A percentile compares a stretch with the other conserved stretches of the same genome.
Evolutionary conservation across 2,888 invertebrate genomes (phyloP).

Genomic region (Dermolepida albohirtum): DNA sequence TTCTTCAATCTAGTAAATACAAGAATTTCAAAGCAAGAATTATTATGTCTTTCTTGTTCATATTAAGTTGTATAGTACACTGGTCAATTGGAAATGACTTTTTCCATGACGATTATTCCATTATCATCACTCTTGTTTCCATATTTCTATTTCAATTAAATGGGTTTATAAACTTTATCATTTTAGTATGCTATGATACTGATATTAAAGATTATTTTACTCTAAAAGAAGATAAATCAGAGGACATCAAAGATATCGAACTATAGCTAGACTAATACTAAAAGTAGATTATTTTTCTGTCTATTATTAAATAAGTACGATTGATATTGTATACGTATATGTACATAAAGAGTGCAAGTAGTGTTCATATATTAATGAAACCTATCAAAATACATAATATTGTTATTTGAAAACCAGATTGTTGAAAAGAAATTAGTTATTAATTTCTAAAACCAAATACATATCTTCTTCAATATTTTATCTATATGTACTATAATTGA

Average conservation of each 20-base stretch:
- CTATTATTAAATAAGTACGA: too few relatives aligned
- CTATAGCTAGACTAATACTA: too few relatives aligned
- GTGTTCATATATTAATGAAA: too few relatives aligned
- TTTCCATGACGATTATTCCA: conserved; percentile 1
- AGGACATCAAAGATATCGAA: conserved; percentile 6
- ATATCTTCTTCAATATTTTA: too few relatives aligned
- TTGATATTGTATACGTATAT: too few relatives aligned
- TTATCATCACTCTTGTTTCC: conserved; percentile 5
- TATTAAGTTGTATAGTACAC: background rate
- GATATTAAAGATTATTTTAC: conserved; percentile 23
- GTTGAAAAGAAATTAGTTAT: too few relatives aligned
- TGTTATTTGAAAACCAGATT: too few relatives aligned
- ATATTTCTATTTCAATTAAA: conserved; percentile 22
- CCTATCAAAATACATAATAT: too few relatives aligned
- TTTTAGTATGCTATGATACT: conserved; percentile 18
- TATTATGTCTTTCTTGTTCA: conserved; percentile 14
- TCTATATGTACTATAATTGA: too few relatives aligned
- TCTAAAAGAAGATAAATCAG: conserved; percentile 11
- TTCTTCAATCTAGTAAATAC: conserved; percentile 13
- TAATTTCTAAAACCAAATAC: too few relatives aligned
- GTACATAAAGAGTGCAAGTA: too few relatives aligned
- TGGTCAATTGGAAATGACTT: conserved; percentile 12
- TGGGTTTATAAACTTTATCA: conserved; percentile 17
- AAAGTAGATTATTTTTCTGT: too few relatives aligned
- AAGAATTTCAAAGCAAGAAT: conserved; percentile 25